Evolutionary conservation across 2,888 invertebrate genomes (phyloP), one percentile per base, ranked within the genome.

Genomic region (Phoenoteleia sp.): DNA sequence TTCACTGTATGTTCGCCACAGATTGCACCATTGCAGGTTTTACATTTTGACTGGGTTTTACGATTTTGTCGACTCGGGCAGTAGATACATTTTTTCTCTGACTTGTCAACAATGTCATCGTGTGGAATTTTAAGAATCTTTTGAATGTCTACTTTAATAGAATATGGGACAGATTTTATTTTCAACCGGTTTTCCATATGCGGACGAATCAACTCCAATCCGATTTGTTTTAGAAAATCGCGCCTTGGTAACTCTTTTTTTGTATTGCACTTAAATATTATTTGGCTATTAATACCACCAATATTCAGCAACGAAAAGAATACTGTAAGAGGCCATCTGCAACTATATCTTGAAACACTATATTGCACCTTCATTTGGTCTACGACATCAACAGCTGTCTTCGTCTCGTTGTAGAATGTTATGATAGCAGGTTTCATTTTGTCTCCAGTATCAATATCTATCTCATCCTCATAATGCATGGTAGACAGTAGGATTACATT

Each of bases 401-500:
- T 45, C 9, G 27, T 42, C 9, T 64, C 17, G 17, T 64, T 64
- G 13, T 62, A 62, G n/a, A 45, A 62, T 21, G 54, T 69, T 13
- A 69, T 42, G n/a, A 71, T 71, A 9, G 5, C 71, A 25, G 56
- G 71, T 29, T 71, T 71, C 29, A 15, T 56, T 19, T 71, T 58
- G 13, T 71, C 25, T 15, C 54, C 52, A 19, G 39, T 29, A 3
- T 69, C 39, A 54, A 25, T 11, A 27, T 67, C 67, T 9, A 52
- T 67, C 0, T 27, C 29, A 11, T 67, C 52, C 3, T 66, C 64
- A 54, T 71, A 62, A 67, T 86, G 85, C 76, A 89, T 76, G 19
- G 86, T 84, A 45, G 85, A 88, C 15, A 87, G 21, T 13, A 87
- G 54, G n/a, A 86, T 25, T 23, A 87, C 86, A 83, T 67, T 83